These are phyloP conservation scores for Pachydiplax longipennis DNA, from an alignment of 2,888 invertebrate genomes.

Conservation along the genomic window DNA sequence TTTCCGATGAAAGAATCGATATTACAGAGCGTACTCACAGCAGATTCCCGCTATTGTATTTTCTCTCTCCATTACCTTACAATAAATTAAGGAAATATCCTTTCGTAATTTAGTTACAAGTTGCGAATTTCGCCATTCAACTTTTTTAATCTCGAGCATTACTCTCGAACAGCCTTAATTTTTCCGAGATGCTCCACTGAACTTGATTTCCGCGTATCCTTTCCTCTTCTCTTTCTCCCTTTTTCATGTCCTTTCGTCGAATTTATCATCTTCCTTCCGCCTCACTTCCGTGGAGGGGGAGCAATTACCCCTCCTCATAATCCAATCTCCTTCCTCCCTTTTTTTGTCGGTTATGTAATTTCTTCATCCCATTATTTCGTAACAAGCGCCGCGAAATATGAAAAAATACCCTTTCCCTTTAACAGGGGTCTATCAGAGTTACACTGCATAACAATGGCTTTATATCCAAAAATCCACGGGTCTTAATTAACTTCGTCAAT, in stretches of 20 bases:
- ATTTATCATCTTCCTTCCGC: background rate
- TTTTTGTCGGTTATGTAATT: background rate
- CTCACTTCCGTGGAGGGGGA: background rate
- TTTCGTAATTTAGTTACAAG: background rate
- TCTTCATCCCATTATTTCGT: background rate
- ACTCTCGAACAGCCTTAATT: slow-evolving; percentile 3
- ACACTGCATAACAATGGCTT: background rate
- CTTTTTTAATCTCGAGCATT: slow-evolving; percentile 20
- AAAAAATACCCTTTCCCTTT: background rate
- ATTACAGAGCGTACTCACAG: no score
- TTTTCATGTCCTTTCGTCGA: background rate
- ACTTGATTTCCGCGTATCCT: background rate
- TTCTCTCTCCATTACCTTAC: no score
- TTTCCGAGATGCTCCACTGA: background rate
- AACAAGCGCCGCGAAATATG: background rate
- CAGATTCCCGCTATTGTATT: no score
- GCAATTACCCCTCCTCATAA: background rate
- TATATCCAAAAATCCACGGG: background rate
- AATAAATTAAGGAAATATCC: background rate
- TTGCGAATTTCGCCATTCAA: background rate
- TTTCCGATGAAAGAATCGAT: no score
- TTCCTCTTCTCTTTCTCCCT: background rate
- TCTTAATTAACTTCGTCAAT: background rate
- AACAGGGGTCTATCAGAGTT: background rate
- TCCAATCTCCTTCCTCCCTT: background rate